Evolutionary conservation across 1,140 invertebrate species (phyloP).

Genomic region (Listronotus bonariensis): DNA sequence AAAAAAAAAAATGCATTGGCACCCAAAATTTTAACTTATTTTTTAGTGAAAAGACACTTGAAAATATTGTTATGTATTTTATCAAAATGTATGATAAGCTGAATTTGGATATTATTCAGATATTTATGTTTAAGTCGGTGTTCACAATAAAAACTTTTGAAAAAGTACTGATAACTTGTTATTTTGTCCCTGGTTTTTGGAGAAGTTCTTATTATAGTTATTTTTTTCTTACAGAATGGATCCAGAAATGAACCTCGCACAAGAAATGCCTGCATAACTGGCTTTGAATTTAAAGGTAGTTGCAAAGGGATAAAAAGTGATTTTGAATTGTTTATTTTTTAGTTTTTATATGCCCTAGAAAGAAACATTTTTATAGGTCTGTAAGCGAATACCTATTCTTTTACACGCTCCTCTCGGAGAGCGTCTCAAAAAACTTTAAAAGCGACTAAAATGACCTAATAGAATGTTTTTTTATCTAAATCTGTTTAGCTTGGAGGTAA

Average conservation of each 20-base stretch:
- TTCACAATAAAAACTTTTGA: conserved; percentile 8
- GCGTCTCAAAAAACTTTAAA: too few species aligned
- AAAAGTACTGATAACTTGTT: conserved; percentile 5
- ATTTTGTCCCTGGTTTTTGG: neutral
- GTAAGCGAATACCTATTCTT: too few species aligned
- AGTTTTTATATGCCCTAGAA: neutral
- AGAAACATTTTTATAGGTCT: neutral
- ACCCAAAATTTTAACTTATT: neutral
- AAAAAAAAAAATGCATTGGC: conserved; percentile 7
- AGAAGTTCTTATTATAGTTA: conserved; percentile 10
- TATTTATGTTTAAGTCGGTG: neutral
- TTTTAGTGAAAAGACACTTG: conserved; percentile 1
- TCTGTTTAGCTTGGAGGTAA: too few species aligned
- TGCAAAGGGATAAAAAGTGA: conserved; percentile 18
- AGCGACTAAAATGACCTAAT: too few species aligned
- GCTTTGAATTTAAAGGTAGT: conserved; percentile 24
- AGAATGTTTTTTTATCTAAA: too few species aligned
- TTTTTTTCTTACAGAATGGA: conserved; percentile 34
- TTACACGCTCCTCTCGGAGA: neutral
- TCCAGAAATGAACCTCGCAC: neutral
- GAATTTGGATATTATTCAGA: neutral
- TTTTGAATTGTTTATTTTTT: conserved; percentile 12
- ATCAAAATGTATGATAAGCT: too few species aligned
- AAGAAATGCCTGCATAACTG: neutral
- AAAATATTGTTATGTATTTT: neutral